Evolutionary conservation across 2,797 vertebrate genomes (phyloP).

Genomic region (Otolemur crassicaudatus): DNA sequence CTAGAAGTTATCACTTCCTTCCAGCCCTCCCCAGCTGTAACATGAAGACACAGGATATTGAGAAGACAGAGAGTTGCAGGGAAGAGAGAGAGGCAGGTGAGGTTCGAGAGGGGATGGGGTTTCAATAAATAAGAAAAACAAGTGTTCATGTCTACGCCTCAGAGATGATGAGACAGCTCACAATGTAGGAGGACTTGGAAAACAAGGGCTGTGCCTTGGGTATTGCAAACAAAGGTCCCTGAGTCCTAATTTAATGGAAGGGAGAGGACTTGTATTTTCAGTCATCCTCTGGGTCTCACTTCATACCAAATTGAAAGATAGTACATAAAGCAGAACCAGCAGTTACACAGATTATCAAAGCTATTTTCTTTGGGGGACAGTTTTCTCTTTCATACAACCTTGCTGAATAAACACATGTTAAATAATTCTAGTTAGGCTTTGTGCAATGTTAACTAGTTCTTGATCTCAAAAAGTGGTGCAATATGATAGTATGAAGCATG

Average conservation of each 20-base stretch:
- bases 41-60: neutral
- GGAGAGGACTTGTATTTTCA: fast-evolving
- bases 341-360: neutral
- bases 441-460: neutral
- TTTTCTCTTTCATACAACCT: neutral
- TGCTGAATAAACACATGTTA: neutral
- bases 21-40: neutral
- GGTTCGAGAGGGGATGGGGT: too few relatives aligned
- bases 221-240: neutral
- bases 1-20: neutral
- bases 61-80: neutral
- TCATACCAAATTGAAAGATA: neutral
- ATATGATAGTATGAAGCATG: neutral
- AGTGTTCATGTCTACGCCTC: neutral
- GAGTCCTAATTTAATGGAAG: neutral
- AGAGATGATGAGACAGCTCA: neutral
- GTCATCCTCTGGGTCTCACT: neutral
- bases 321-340: neutral
- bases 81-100: neutral
- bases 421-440: neutral
- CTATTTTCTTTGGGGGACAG: neutral
- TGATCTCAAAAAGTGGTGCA: neutral
- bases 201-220: neutral
- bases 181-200: neutral
- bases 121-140: neutral